Evolutionary conservation across 2,888 invertebrate species (phyloP), one percentile per base, ranked within the genome.

Genomic region (Latrodectus hesperus): DNA sequence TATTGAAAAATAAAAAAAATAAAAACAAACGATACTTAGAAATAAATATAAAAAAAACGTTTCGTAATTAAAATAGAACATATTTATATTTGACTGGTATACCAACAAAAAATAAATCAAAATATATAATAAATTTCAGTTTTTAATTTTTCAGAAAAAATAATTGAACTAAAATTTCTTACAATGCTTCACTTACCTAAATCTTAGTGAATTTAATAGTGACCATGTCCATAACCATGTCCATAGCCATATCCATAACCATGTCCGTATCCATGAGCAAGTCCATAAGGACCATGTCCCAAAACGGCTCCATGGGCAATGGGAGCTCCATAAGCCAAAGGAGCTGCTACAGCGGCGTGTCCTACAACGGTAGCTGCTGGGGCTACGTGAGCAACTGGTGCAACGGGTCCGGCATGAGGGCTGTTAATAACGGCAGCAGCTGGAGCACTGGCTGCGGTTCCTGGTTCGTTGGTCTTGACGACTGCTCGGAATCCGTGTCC

Each of bases 381-480:
- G 38, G 84, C 84, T 12, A 80, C 80, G 53, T 81, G 81, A 49
- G 65, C 51, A n/a, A 75, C 76, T n/a, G 72, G 76, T 10, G 81
- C 55, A 6, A 68, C 75, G 5, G 79, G 53, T n/a, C 51, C 84
- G 9, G 84, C 77, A 65, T 84, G 73, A 38, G 77, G 76, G 17
- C 70, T 68, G 38, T 71, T 72, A 4, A 78, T 14, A 9, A 73
- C 52, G 10, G 76, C 86, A 26, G 80, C 86, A 12, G 80, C 86
- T 17, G 76, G 68, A 17, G 70, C 75, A 10, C 74, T 74, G 60
- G 60, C 53, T 14, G 78, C 78, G 9, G 78, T 74, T 16, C 84
- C 84, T 0, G 68, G 81, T 53, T 87, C 86, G 67, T 87, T 87
- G 70, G 86, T 87, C 65, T 87, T 79, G 86, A 87, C 74, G 22